Evolutionary conservation across 1,140 invertebrate genomes (phyloP), one percentile per base, ranked within the genome.

Genomic region (Hydropsyche tenuis): DNA sequence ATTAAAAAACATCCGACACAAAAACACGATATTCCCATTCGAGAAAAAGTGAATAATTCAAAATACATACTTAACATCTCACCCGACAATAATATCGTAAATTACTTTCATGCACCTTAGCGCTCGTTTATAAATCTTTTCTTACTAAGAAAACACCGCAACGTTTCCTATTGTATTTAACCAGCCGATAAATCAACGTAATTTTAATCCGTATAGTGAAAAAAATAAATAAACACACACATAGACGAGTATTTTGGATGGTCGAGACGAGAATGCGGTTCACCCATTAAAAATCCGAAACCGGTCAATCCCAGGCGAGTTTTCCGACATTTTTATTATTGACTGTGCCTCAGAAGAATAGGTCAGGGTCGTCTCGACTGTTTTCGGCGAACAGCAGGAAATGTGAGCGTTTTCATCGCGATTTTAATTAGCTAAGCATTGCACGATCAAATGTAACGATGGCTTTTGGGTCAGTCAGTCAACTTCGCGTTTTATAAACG

Each of bases 391-490:
- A 37, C 9, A 37, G 9, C 30, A 37, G 30, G 30, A 37, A 37
- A 4, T 37, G 9, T 9, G 30, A 3, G 9, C 9, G 30, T 37
- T 4, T 9, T 37, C 30, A 9, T 37, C 3, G 30, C 30, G 30
- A 37, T 37, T 37, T 37, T 37, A 37, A 37, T 37, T 37, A 37
- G 30, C 30, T 37, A 37, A 37, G 30, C 30, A 9, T 37, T 37
- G 30, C 30, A 37, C 30, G 27, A 22, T 70, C 68, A 56, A 56
- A 70, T 22, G 23, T 22, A 42, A 70, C 30, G 30, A 37, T 9
- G 37, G 48, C 16, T 70, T 70, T 70, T 37, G 48, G 68, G 68
- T 70, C 68, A 70, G 46, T 70, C 68, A 70, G 68, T 56, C 68
- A 56, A 11, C 23, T 43, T 9, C 18, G 1, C 14, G 18, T 5